Conservation (phyloP, 2,888 invertebrate genomes). For the Automeris io region DNA sequence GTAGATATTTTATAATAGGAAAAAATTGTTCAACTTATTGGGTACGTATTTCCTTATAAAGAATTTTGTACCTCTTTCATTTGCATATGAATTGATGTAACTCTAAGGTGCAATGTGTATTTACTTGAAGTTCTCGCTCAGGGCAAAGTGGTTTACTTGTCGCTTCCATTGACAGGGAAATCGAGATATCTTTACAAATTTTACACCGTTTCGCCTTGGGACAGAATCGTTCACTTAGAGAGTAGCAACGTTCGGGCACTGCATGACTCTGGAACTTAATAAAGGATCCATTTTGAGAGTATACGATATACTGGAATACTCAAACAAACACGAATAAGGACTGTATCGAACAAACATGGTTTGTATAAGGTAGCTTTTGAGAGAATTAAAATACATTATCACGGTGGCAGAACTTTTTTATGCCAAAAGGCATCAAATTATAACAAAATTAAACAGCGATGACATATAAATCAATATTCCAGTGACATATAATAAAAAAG, state of each 20-base stretch:
- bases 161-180: slow-evolving; percentile 21
- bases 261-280: slow-evolving; percentile 33
- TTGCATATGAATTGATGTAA: neutral
- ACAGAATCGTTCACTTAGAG: slow-evolving; percentile 27
- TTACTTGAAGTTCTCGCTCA: neutral
- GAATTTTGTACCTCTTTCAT: neutral
- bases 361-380: too few species aligned
- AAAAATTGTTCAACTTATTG: too few species aligned
- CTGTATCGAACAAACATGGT: too few species aligned
- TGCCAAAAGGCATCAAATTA: too few species aligned
- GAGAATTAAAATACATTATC: too few species aligned
- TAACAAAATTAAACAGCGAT: too few species aligned
- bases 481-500: too few species aligned
- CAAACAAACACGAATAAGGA: slow-evolving; percentile 8
- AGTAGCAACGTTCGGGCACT: slow-evolving; percentile 25
- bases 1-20: too few species aligned
- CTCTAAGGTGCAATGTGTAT: neutral
- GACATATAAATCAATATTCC: too few species aligned
- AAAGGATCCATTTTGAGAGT: slow-evolving; percentile 33
- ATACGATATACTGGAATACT: slow-evolving; percentile 17
- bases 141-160: slow-evolving; percentile 25
- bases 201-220: slow-evolving; percentile 35
- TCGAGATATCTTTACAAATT: slow-evolving; percentile 42
- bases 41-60: too few species aligned
- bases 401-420: too few species aligned